Base-by-base conservation (phyloP, 2,888 invertebrate species). In the Cheiracanthium punctorium region DNA sequence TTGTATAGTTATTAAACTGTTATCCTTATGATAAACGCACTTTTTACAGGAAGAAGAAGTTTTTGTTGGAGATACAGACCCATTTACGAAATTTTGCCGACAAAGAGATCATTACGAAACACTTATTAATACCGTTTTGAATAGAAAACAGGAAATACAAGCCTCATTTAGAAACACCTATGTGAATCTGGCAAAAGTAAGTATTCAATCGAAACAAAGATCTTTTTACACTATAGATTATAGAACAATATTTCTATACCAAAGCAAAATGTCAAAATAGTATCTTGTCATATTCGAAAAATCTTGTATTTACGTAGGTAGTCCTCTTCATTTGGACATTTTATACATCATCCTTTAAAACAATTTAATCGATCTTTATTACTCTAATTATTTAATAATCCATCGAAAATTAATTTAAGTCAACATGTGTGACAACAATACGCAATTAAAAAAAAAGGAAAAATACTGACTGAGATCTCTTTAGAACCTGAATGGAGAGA, bases 161-260 rank as follows among this genome's bases (percentile, higher is more conserved):
- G 43, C 37, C 12, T 76, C 82, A 8, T 82, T 82, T 29, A 52
- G 82, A 20, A 43, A 32, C 14, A 64, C 75, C 20, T 82, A 64
- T 5, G 43, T 76, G 37, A 82, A 76, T 24, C 71, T 82, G 8
- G 82, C 82, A 4, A 82, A 82, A 64, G 82, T 82, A 76, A 71
- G 29, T 58, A 24, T 58, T 24, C n/a, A n/a, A n/a, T 37, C 37
- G 37, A 37, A 10, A 7, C 7, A 37, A 37, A 7, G 37, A 37
- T 37, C n/a, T n/a, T n/a, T n/a, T n/a, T n/a, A n/a, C n/a, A n/a
- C n/a, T 10, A 43, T 0, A 14, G 12, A 0, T 43, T 43, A 17
- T 14, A 43, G 10, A 43, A 43, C 10, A 1, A 43, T 43, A 43
- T 14, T 43, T 43, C 10, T 43, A 43, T 43, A 14, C 14, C 7